Evolutionary conservation across 2,797 vertebrate species (phyloP).

Genomic region (Microhierax caerulescens): DNA sequence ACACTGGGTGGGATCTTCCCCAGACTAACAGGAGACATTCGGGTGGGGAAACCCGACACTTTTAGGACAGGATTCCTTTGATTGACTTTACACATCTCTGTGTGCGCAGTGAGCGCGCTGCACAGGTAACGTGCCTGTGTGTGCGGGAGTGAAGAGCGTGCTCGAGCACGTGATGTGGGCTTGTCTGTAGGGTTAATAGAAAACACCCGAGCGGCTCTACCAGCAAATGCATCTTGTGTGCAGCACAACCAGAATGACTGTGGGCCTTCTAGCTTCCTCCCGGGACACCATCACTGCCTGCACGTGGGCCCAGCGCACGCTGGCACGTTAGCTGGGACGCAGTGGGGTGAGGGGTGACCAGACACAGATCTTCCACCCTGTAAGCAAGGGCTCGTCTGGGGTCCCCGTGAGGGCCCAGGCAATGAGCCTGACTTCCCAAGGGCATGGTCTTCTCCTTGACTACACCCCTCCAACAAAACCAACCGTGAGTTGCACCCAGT

Average conservation of each 20-base stretch:
- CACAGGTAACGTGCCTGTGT: background rate
- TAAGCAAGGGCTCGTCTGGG: background rate
- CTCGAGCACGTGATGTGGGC: background rate
- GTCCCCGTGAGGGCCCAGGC: background rate
- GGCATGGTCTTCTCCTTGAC: background rate
- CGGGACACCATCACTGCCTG: background rate
- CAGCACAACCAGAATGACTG: background rate
- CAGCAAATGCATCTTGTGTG: background rate
- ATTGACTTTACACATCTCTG: background rate
- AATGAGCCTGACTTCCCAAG: background rate
- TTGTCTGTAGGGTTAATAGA: background rate
- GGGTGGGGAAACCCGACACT: background rate
- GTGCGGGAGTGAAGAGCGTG: background rate
- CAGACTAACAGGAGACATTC: background rate
- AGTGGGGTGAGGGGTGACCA: background rate
- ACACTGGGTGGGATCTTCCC: background rate
- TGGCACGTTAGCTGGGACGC: background rate
- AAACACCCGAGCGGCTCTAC: background rate
- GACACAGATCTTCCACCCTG: background rate
- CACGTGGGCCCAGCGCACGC: background rate
- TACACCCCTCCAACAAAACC: background rate
- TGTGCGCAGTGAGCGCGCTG: rapidly evolving
- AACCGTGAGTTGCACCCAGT: background rate
- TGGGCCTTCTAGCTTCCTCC: background rate
- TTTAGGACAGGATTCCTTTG: background rate